phyloP scores from a whole-genome alignment of 30 jellyfish, hydroid and myxozoan species.

The Aurelia coerulea region DNA sequence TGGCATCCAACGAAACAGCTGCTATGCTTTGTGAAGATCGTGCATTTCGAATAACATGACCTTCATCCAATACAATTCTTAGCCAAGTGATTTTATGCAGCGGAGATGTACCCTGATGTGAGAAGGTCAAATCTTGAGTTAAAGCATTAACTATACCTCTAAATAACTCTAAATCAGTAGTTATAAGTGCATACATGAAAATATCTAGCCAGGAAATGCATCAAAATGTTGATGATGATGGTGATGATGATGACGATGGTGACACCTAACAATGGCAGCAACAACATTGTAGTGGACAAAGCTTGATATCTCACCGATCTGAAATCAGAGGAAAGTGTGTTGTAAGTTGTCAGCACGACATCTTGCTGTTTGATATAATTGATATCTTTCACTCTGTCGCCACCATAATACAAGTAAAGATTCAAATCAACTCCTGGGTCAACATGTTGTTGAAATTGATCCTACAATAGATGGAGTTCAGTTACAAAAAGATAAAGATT shows the following conservation, averaged over 20 bases:
- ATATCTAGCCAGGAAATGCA: too few species aligned
- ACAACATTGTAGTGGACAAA: too few species aligned
- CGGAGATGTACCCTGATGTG: constrained; percentile 56
- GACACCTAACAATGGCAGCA: too few species aligned
- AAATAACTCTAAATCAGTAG: too few species aligned
- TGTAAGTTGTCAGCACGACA: constrained; percentile 67
- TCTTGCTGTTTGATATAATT: constrained; percentile 62
- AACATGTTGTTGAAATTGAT: constrained; percentile 68
- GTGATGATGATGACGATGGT: too few species aligned
- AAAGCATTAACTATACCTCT: too few species aligned
- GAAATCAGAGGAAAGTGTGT: constrained; percentile 64
- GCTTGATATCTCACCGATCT: not conserved
- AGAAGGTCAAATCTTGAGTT: not conserved
- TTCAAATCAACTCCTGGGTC: constrained; percentile 63
- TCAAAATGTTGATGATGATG: too few species aligned
- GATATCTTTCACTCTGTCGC: constrained; percentile 69
- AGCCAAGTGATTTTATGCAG: constrained; percentile 75
- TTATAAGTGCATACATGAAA: too few species aligned
- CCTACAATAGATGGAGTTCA: constrained; percentile 22
- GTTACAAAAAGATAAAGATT: not conserved
- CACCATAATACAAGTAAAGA: constrained; percentile 67
- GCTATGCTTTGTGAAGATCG: constrained; percentile 74
- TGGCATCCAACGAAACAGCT: constrained; percentile 39
- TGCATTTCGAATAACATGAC: constrained; percentile 77
- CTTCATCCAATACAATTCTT: constrained; percentile 76